Evolutionary conservation across 2,797 vertebrate genomes (phyloP), one percentile per base, ranked within the genome.

Genomic region (Falco naumanni): DNA sequence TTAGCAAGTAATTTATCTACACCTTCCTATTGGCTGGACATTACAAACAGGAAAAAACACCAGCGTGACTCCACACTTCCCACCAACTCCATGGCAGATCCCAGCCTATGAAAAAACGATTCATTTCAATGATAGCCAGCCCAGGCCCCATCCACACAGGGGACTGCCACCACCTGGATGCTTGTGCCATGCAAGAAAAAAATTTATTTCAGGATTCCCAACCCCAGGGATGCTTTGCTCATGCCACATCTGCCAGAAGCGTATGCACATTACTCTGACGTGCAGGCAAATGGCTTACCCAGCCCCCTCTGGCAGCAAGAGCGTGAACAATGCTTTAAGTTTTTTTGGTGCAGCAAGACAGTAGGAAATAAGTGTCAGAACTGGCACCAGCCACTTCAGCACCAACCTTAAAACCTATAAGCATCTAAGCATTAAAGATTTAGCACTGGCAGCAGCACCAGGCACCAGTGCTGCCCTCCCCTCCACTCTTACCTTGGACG

Each of bases 251-350:
- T 68, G 48, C 51, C 72, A 48, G 75, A 66, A 50, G 16, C 9
- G 0, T n/a, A 56, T 3, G 34, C 60, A 11, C 29, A 6, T 9
- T 21, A 9, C 65, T 41, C 13, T 37, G 64, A 59, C 47, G n/a
- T 11, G 13, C 48, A 31, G 51, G 65, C 34, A 50, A 63, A 16
- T 0, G 18, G 31, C 85, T 61, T 19, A 13, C 63, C 45, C 76
- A 50, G 69, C 64, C 64, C 39, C 16, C 41, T n/a, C 81, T 4
- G 1, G 51, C 70, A 72, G 45, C 61, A n/a, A 53, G 39, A 34
- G 39, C 48, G 25, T 0, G 0, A 41, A n/a, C 0, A 1, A 43
- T 18, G 77, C n/a, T 71, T 37, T 12, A 16, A 19, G 10, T 3
- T 31, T 68, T 74, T 51, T 26, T 0, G 3, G 41, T 53, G 6